Conservation (phyloP, 2,797 vertebrate species). For the Chrysocyon brachyurus region DNA sequence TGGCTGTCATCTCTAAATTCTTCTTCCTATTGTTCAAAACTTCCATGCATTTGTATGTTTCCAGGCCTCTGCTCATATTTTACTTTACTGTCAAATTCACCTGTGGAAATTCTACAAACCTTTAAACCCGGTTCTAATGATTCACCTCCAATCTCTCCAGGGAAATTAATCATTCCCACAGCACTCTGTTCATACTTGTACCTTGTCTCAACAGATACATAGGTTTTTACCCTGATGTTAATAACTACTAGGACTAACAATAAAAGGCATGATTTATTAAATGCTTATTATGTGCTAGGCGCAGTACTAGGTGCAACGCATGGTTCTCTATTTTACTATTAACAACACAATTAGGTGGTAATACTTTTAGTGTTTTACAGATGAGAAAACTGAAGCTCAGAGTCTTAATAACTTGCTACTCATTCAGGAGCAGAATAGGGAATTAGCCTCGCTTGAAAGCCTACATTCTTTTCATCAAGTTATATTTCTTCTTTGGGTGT, state of each 20-base stretch:
- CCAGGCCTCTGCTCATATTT: not conserved
- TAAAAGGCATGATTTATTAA: conserved; percentile 14
- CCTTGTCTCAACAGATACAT: fast-evolving
- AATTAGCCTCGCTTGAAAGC: not conserved
- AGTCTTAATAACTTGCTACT: conserved; percentile 32
- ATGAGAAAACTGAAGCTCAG: conserved; percentile 51
- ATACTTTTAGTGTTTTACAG: conserved; percentile 24
- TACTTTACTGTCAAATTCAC: not conserved
- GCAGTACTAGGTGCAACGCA: not conserved
- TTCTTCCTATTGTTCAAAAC: not conserved
- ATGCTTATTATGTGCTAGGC: not conserved
- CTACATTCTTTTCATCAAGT: not conserved
- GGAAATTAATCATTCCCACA: not conserved
- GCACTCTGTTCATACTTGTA: not conserved
- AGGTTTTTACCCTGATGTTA: not conserved
- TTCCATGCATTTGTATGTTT: not conserved
- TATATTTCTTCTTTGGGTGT: not conserved
- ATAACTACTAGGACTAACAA: not conserved
- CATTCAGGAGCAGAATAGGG: not conserved
- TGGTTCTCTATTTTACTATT: not conserved
- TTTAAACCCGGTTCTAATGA: not conserved
- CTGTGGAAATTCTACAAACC: conserved; percentile 17
- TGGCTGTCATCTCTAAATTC: not conserved
- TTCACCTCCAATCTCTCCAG: not conserved
- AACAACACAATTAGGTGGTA: not conserved